phyloP scores from a whole-genome alignment of 2,797 vertebrate genomes.

The Diplodus puntazzo region DNA sequence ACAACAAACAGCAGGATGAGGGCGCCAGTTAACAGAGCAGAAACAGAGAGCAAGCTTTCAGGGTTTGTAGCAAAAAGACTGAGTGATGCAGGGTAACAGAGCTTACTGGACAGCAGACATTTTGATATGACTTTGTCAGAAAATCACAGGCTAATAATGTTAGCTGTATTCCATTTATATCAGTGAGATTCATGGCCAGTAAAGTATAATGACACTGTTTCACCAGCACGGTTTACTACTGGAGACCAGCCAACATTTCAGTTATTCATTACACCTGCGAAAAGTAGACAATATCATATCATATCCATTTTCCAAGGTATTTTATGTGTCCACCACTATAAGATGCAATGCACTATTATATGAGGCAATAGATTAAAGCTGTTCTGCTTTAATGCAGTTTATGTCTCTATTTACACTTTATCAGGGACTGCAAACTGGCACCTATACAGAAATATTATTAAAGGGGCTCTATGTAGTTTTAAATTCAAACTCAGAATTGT shows the following conservation, averaged over 20 bases:
- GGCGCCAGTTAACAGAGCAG: conserved; percentile 38
- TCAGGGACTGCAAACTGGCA: no score
- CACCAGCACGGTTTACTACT: conserved; percentile 6
- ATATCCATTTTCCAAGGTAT: no score
- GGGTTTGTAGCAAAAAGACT: background rate
- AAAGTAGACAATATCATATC: background rate
- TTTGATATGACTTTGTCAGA: background rate
- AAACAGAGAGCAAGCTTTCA: background rate
- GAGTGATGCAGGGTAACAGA: background rate
- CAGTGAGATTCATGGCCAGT: background rate
- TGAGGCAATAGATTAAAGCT: no score
- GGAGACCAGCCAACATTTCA: conserved; percentile 1
- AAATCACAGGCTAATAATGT: background rate
- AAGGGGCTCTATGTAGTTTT: no score
- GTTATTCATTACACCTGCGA: background rate
- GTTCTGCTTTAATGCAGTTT: no score
- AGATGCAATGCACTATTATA: no score
- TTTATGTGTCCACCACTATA: no score
- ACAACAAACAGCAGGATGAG: conserved; percentile 34
- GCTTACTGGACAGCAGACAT: background rate
- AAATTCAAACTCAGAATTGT: no score
- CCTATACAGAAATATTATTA: no score
- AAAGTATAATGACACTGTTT: background rate
- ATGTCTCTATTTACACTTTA: no score
- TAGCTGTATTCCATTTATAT: background rate